Percentiles rank a stretch among this genome's conserved stretches.
These are phyloP conservation scores for Archaeoteleia sp. DNA, from an alignment of 2,888 invertebrate genomes.

Conservation along the genomic window DNA sequence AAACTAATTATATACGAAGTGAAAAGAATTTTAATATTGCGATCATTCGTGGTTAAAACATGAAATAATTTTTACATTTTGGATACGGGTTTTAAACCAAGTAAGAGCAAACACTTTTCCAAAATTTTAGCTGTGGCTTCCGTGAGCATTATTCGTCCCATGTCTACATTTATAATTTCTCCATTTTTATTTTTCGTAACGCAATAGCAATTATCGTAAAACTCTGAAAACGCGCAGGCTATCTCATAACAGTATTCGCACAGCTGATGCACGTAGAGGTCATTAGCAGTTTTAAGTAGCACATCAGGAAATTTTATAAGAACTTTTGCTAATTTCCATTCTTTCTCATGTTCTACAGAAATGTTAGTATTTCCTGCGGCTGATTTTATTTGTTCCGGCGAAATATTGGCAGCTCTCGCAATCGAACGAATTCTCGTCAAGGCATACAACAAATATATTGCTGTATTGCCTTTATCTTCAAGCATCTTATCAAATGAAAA, in stretches of 20 bases:
- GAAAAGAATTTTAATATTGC: too few relatives aligned
- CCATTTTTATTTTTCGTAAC: slow-evolving; percentile 92
- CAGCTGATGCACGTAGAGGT: slow-evolving; percentile 88
- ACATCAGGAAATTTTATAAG: slow-evolving; percentile 92
- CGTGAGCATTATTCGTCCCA: slow-evolving; percentile 90
- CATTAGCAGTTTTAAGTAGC: slow-evolving; percentile 86
- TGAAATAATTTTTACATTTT: slow-evolving; percentile 84
- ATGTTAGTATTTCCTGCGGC: slow-evolving; percentile 79
- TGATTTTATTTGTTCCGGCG: slow-evolving; percentile 78
- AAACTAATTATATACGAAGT: too few relatives aligned
- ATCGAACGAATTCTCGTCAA: slow-evolving; percentile 95
- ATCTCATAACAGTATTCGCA: slow-evolving; percentile 98
- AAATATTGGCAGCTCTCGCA: slow-evolving; percentile 85
- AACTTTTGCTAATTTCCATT: slow-evolving; percentile 94
- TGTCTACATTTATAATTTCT: slow-evolving; percentile 87
- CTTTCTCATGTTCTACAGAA: slow-evolving; percentile 90
- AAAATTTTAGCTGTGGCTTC: slow-evolving; percentile 94
- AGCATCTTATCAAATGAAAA: slow-evolving; percentile 99
- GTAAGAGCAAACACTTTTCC: slow-evolving; percentile 90
- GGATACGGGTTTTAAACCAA: slow-evolving; percentile 93
- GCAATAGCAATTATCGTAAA: slow-evolving; percentile 98
- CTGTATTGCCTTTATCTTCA: slow-evolving; percentile 99
- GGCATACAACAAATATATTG: slow-evolving; percentile 96
- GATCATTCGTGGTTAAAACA: too few relatives aligned
- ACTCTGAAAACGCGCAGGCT: slow-evolving; percentile 94